phyloP scores from a whole-genome alignment of 2,113 vertebrate genomes.

The Cyphomyrus discorhynchus region DNA sequence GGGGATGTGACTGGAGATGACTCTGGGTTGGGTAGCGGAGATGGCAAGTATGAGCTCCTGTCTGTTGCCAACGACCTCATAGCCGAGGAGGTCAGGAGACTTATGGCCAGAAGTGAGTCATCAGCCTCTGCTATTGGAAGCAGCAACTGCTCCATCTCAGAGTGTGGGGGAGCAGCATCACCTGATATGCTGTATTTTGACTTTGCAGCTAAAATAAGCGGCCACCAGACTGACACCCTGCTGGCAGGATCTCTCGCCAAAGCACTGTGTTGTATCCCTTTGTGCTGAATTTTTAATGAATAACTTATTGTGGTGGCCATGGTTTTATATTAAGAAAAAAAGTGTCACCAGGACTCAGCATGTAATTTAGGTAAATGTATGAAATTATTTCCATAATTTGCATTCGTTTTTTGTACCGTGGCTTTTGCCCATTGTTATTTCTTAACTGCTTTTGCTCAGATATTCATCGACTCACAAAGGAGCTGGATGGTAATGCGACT shows the following conservation, averaged over 20 bases:
- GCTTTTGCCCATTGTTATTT: conserved; percentile 31
- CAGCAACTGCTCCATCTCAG: neutral
- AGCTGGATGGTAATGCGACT: conserved; percentile 70
- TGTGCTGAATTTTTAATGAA: neutral
- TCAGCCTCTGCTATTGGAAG: neutral
- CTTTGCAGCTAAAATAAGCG: conserved; percentile 75
- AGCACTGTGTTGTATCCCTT: conserved; percentile 98
- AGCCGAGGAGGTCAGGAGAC: conserved; percentile 78
- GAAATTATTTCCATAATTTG: neutral
- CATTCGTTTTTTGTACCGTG: neutral
- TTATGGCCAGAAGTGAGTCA: conserved; percentile 78
- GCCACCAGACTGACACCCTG: conserved; percentile 81
- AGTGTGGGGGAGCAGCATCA: neutral
- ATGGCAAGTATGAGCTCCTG: conserved; percentile 90
- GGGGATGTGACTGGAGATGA: conserved; percentile 68
- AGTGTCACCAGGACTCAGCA: neutral
- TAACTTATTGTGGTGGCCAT: neutral
- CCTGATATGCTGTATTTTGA: neutral
- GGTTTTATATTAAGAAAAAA: neutral
- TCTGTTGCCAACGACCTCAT: conserved; percentile 79
- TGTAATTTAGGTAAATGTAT: neutral
- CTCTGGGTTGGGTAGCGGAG: conserved; percentile 64
- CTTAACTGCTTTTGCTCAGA: conserved; percentile 63
- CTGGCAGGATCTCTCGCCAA: conserved; percentile 88
- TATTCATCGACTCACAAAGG: conserved; percentile 81